These are phyloP conservation scores for Laspeyria flexula DNA, from an alignment of 2,888 invertebrate species.

Conservation along the genomic window DNA sequence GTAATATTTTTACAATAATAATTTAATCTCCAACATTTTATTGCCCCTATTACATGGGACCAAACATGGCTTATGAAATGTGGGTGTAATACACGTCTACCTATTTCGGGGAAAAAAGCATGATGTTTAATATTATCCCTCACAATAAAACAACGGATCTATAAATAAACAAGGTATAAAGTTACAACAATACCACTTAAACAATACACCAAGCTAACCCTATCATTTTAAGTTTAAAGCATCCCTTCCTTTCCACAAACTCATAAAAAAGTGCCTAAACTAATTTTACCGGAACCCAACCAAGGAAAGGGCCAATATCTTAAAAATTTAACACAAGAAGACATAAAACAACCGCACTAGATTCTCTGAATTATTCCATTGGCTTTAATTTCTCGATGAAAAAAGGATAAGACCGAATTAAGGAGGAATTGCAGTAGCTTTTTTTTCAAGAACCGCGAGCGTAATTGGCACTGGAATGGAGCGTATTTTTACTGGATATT, in stretches of 20 bases:
- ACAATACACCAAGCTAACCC: constrained; percentile 2
- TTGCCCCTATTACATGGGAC: too few relatives aligned
- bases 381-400: constrained; percentile 54
- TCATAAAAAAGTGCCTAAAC: constrained; percentile 24
- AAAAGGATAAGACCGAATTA: constrained; percentile 57
- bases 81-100: too few relatives aligned
- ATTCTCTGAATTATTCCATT: constrained; percentile 52
- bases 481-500: constrained; percentile 45
- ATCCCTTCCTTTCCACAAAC: constrained; percentile 1
- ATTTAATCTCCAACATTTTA: too few relatives aligned
- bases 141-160: too few relatives aligned
- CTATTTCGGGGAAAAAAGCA: too few relatives aligned
- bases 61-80: too few relatives aligned
- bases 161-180: too few relatives aligned
- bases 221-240: constrained; percentile 9
- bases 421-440: constrained; percentile 53
- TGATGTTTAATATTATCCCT: too few relatives aligned
- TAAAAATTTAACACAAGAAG: constrained; percentile 21
- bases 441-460: constrained; percentile 49
- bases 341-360: constrained; percentile 47
- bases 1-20: too few relatives aligned
- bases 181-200: neutral
- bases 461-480: constrained; percentile 59
- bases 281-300: constrained; percentile 13
- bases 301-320: constrained; percentile 24